These are phyloP conservation scores for Apogon talboti DNA, from an alignment of 2,797 vertebrate genomes.

Conservation along the genomic window DNA sequence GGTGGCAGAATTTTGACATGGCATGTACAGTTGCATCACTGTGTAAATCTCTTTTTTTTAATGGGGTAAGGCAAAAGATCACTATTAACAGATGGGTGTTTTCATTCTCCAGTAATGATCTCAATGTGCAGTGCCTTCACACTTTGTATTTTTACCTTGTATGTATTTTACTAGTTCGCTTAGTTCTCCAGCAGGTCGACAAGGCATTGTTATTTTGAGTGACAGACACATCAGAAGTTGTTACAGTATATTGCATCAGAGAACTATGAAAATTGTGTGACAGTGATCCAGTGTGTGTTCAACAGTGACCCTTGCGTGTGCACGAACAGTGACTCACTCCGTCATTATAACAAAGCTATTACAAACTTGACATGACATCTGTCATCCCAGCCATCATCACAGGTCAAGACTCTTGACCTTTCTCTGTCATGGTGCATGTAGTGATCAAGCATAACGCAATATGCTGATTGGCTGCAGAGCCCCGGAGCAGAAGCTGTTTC, in stretches of 20 bases:
- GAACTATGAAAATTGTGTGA: conserved; percentile 59
- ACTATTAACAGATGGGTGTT: conserved; percentile 26
- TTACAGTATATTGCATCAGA: conserved; percentile 75
- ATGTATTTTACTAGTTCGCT: conserved; percentile 41
- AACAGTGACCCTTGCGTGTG: conserved; percentile 47
- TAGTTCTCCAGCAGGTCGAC: conserved; percentile 20
- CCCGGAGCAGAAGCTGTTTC: conserved; percentile 53
- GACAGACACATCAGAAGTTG: conserved; percentile 69
- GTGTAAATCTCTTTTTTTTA: conserved; percentile 6
- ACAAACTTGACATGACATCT: conserved; percentile 80
- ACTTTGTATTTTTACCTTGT: conserved; percentile 19
- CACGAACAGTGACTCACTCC: conserved; percentile 63
- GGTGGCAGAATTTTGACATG: conserved; percentile 51
- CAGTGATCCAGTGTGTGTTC: conserved; percentile 64
- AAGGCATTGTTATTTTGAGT: conserved; percentile 69
- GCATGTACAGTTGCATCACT: conserved; percentile 43
- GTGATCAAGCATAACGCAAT: conserved; percentile 53
- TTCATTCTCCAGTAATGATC: conserved; percentile 38
- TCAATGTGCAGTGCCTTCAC: conserved; percentile 25
- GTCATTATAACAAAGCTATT: conserved; percentile 76
- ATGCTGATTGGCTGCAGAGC: conserved; percentile 58
- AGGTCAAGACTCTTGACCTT: conserved; percentile 79
- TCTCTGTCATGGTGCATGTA: conserved; percentile 69
- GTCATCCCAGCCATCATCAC: conserved; percentile 75
- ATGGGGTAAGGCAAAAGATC: conserved; percentile 29